Conservation (phyloP, 1,140 invertebrate genomes). For the Drosophila pruinosa region DNA sequence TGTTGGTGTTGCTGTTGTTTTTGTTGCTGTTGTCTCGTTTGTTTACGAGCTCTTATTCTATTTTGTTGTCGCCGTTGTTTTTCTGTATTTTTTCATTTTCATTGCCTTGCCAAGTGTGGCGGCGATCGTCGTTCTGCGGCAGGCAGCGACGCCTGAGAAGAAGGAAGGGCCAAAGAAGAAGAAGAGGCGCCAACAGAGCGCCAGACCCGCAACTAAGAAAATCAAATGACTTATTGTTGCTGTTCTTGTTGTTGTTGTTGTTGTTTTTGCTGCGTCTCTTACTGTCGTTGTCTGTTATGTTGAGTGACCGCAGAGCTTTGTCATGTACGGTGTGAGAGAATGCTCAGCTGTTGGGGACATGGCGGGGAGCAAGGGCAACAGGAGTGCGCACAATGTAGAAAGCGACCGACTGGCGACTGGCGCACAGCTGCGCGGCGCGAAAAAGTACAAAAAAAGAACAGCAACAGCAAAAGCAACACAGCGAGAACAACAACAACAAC, state of each 20-base stretch:
- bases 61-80: constrained; percentile 10
- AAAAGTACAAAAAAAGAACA: constrained; percentile 63
- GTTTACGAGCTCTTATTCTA: constrained; percentile 37
- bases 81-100: constrained; percentile 30
- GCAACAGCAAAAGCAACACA: constrained; percentile 36
- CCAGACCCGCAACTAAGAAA: constrained; percentile 46
- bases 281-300: constrained; percentile 49
- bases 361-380: neutral
- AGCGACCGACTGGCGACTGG: constrained; percentile 73
- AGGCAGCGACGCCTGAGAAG: constrained; percentile 1
- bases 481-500: constrained; percentile 39
- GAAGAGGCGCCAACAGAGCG: constrained; percentile 59
- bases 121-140: neutral
- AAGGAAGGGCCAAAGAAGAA: constrained; percentile 33
- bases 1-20: constrained; percentile 31
- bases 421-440: constrained; percentile 74
- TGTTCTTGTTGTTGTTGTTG: constrained; percentile 32
- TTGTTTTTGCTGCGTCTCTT: constrained; percentile 28
- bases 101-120: constrained; percentile 7
- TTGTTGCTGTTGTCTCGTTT: constrained; percentile 34
- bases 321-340: constrained; percentile 9
- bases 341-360: neutral
- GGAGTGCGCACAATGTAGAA: constrained; percentile 48
- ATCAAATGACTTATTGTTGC: constrained; percentile 54
- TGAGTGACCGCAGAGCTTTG: constrained; percentile 56